These are phyloP conservation scores for Hippopotamus amphibius DNA, from an alignment of 2,113 vertebrate genomes.

Conservation along the genomic window DNA sequence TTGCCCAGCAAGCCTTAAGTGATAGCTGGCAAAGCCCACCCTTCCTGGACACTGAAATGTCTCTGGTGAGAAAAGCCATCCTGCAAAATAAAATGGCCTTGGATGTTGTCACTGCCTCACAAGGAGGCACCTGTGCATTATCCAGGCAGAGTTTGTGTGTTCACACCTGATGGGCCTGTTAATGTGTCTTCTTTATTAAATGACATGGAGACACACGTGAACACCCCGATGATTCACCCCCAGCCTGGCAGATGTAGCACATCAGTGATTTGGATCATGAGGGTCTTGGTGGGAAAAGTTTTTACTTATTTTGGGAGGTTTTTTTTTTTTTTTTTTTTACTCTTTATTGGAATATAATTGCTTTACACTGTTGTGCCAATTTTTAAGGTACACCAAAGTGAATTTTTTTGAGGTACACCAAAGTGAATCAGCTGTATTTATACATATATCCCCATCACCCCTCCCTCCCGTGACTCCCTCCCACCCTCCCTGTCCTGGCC, in stretches of 20 bases:
- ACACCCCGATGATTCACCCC: background rate
- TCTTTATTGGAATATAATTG: too few relatives aligned
- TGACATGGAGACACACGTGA: background rate
- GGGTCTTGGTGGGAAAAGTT: background rate
- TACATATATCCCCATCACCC: too few relatives aligned
- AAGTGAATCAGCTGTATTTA: too few relatives aligned
- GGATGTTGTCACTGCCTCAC: background rate
- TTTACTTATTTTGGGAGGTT: background rate
- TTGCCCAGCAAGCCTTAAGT: background rate
- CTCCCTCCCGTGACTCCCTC: too few relatives aligned
- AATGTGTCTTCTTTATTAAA: background rate
- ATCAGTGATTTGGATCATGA: background rate
- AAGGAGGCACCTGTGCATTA: background rate
- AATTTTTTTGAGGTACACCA: too few relatives aligned
- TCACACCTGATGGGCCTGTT: background rate
- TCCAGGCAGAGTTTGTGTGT: background rate
- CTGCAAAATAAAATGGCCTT: background rate
- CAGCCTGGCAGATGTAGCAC: background rate
- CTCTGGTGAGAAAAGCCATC: background rate
- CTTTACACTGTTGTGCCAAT: too few relatives aligned
- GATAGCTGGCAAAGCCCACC: background rate
- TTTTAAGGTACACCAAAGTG: too few relatives aligned
- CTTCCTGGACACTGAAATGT: background rate
- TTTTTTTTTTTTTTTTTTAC: too few relatives aligned
- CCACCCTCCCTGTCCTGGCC: too few relatives aligned